Percentiles rank a stretch among this genome's conserved stretches.
Evolutionary conservation across 1,140 invertebrate species (phyloP).

Genomic region (Trichomalopsis sarcophagae): DNA sequence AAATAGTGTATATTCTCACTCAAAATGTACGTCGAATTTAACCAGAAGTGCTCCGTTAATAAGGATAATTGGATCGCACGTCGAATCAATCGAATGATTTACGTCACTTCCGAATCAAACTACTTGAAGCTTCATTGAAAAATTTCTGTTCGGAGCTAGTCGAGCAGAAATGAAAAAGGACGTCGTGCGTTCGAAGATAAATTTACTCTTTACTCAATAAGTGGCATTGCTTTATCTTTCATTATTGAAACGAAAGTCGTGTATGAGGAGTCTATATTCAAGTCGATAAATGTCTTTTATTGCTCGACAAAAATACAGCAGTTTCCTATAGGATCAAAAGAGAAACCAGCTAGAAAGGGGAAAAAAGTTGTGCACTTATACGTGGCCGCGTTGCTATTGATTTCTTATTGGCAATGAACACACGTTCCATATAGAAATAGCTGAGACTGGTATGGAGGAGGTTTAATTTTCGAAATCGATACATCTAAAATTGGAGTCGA

Average conservation of each 20-base stretch:
- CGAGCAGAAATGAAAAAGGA: neutral
- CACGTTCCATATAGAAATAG: constrained; percentile 16
- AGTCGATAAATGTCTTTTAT: constrained; percentile 29
- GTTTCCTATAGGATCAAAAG: neutral
- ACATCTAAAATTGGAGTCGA: constrained; percentile 34
- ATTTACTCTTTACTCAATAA: neutral
- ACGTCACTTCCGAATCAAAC: neutral
- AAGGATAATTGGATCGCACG: too few species aligned
- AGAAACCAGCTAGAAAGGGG: neutral
- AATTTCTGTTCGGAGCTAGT: too few species aligned
- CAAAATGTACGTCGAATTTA: too few species aligned
- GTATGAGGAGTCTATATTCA: neutral
- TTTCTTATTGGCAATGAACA: constrained; percentile 31
- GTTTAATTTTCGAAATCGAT: constrained; percentile 36
- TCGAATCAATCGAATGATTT: neutral
- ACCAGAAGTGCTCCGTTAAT: too few species aligned
- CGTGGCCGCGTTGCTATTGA: neutral
- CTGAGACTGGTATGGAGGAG: neutral
- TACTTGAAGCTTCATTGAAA: neutral
- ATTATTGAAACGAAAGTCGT: constrained; percentile 15
- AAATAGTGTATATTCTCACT: too few species aligned
- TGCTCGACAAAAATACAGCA: constrained; percentile 11
- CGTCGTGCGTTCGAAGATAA: neutral
- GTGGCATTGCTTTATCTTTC: neutral
- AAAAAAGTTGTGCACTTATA: constrained; percentile 26